Evolutionary conservation across 1,140 invertebrate genomes (phyloP).

Genomic region (Drosophila insularis): DNA sequence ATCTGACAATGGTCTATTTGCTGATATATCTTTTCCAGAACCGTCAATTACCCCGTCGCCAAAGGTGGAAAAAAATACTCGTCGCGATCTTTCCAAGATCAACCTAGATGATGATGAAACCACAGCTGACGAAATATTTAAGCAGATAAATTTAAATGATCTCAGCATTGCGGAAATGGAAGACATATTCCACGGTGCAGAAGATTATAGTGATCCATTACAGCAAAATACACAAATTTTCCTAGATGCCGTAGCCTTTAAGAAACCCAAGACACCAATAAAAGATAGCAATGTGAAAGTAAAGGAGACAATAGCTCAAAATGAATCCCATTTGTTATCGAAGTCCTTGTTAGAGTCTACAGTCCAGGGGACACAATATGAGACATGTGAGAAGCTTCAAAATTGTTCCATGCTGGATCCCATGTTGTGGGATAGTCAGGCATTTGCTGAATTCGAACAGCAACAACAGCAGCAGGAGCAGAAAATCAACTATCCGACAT

Average conservation of each 20-base stretch:
- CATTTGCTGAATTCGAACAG: conserved; percentile 54
- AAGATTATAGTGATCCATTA: conserved; percentile 44
- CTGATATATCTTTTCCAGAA: conserved; percentile 44
- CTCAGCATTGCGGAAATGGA: conserved; percentile 42
- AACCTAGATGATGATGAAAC: conserved; percentile 20
- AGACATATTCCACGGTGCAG: conserved; percentile 54
- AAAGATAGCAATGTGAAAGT: neutral
- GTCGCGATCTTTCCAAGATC: neutral
- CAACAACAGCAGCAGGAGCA: conserved; percentile 1
- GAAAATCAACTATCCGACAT: conserved; percentile 49
- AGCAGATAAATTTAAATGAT: conserved; percentile 62
- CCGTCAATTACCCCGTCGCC: neutral
- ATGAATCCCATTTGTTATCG: conserved; percentile 48
- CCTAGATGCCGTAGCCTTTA: conserved; percentile 63
- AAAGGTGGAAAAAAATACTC: neutral
- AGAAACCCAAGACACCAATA: conserved; percentile 52
- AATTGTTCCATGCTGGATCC: conserved; percentile 51
- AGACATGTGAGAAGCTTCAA: conserved; percentile 46
- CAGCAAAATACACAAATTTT: conserved; percentile 67
- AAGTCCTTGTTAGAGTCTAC: conserved; percentile 59
- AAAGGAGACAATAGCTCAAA: conserved; percentile 20
- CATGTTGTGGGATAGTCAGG: conserved; percentile 67
- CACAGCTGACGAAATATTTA: conserved; percentile 39
- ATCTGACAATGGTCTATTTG: conserved; percentile 63
- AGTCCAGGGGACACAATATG: conserved; percentile 70